phyloP scores from a whole-genome alignment of 1,140 invertebrate species.

The Coenobita brevimanus region DNA sequence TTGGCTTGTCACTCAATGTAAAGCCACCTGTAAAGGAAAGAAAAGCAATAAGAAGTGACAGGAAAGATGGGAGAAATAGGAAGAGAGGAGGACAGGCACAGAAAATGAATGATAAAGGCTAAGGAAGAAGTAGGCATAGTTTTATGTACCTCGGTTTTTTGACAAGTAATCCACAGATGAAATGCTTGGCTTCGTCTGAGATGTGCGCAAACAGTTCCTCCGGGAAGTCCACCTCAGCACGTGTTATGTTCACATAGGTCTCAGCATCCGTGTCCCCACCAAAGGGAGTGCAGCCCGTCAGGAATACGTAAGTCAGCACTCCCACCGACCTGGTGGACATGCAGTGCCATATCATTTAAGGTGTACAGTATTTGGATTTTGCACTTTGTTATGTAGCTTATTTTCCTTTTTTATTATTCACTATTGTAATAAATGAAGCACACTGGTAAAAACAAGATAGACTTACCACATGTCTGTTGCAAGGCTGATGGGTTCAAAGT shows the following conservation, averaged over 20 bases:
- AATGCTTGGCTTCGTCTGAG: conserved; percentile 86
- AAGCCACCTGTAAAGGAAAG: no score
- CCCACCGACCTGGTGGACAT: conserved; percentile 81
- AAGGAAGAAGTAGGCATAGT: no score
- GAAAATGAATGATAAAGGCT: no score
- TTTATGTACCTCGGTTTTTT: conserved; percentile 80
- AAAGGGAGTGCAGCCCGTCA: conserved; percentile 93
- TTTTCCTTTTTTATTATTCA: not conserved
- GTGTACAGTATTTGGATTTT: no score
- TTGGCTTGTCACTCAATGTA: no score
- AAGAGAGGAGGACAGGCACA: no score
- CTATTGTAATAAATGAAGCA: conserved; percentile 4
- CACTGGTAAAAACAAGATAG: no score
- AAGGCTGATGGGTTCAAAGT: conserved; percentile 93
- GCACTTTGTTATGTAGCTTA: not conserved
- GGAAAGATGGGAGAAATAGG: no score
- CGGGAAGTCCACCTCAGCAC: conserved; percentile 92
- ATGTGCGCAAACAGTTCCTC: conserved; percentile 90
- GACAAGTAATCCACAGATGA: conserved; percentile 80
- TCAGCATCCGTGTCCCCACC: conserved; percentile 95
- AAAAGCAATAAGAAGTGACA: no score
- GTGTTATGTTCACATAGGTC: conserved; percentile 94
- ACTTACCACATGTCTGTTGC: conserved; percentile 90
- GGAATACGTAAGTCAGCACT: conserved; percentile 92
- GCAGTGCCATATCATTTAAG: no score